Base-by-base conservation (phyloP, 2,113 vertebrate species). In the Morone chrysops region DNA sequence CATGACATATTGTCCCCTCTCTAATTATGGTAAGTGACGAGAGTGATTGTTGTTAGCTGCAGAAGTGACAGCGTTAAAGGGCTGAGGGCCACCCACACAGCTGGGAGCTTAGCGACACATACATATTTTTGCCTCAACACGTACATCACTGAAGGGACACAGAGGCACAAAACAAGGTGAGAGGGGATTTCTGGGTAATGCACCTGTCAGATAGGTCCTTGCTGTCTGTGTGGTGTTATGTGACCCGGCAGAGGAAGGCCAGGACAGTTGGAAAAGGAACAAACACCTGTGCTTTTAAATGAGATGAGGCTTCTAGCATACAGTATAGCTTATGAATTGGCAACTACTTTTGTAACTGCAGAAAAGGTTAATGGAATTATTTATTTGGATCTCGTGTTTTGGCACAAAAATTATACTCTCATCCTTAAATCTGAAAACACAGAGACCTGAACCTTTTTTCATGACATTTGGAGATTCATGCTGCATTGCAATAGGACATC, bases 201-300 rank as follows among this genome's bases (percentile, higher is more conserved):
- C 81, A 51, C 76, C 80, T 89, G 89, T 92, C 91, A 92, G 12
- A 76, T 73, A 62, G 74, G 81, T 83, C 82, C 86, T 74, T 88
- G 84, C 65, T 87, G 65, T 50, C 48, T 22, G 48, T 71, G 83
- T 75, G 56, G 60, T 8, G 50, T 57, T 77, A 45, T 56, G 79
- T 87, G 83, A 90, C 89, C 62, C 43, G 40, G 74, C 78, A 74
- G 66, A 80, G 8, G 67, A 68, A 79, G 63, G 75, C 66, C 43
- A 75, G 72, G 80, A 59, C 68, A 70, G 62, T 60, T 86, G 57
- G 65, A 80, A 79, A 73, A 84, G 9, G 40, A 83, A 81, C 67
- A 77, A 90, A 83, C 80, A 84, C 75, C 80, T 75, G 70, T 70
- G 74, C n/a, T 60, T 60, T 43, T 80, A 36, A 80, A 75, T 80